phyloP scores from a whole-genome alignment of 2,888 invertebrate genomes.

The Poecilus cupreus region DNA sequence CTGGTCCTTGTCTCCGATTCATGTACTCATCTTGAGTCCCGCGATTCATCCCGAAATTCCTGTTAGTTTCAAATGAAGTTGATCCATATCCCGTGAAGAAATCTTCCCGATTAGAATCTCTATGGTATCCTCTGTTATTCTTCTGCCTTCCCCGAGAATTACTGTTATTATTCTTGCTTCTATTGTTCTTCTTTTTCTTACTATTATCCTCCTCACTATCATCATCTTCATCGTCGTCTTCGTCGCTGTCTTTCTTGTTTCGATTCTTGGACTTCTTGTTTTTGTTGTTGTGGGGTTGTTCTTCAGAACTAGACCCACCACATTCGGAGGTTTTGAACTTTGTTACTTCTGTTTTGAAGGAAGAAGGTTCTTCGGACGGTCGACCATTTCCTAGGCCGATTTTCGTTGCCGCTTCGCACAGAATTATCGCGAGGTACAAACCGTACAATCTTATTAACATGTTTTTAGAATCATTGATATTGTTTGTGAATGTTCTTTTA shows the following conservation, averaged over 20 bases:
- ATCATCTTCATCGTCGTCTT: conserved; percentile 25
- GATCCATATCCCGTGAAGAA: neutral
- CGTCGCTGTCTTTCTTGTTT: conserved; percentile 11
- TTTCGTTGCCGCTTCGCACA: conserved; percentile 17
- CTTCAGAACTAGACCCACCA: conserved; percentile 27
- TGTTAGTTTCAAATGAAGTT: neutral
- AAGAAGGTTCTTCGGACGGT: conserved; percentile 22
- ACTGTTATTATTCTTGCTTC: neutral
- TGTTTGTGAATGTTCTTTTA: neutral
- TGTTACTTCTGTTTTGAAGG: conserved; percentile 41
- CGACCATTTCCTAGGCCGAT: conserved; percentile 39
- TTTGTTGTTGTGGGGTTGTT: neutral
- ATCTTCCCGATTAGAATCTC: too few relatives aligned
- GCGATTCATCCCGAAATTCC: neutral
- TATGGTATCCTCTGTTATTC: neutral
- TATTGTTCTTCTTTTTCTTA: conserved; percentile 4
- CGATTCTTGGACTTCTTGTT: conserved; percentile 25
- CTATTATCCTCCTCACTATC: conserved; percentile 26
- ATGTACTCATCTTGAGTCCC: conserved; percentile 9
- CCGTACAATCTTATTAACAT: conserved; percentile 31
- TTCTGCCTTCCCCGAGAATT: neutral
- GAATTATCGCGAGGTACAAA: neutral
- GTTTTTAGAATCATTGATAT: neutral
- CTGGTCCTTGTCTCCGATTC: neutral
- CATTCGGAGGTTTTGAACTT: conserved; percentile 53